Conservation (phyloP, 2,888 invertebrate species). For the Pantelozetes paolii region DNA sequence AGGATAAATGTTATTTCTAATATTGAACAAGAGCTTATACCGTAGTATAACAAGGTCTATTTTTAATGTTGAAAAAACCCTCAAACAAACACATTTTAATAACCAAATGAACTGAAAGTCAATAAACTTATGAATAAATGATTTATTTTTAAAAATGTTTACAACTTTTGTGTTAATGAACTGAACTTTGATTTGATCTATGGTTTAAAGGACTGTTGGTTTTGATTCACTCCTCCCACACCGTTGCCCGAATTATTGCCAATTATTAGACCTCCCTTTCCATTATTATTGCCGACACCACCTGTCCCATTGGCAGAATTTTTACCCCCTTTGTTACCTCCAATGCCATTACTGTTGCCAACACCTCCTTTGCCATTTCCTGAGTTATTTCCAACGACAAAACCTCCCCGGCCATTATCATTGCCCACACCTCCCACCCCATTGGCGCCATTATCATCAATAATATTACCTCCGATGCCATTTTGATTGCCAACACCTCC, state of each 20-base stretch:
- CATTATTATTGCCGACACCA: conserved; percentile 5
- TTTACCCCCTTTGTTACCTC: conserved; percentile 11
- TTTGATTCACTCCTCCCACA: neutral
- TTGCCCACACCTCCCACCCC: neutral
- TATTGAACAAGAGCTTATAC: no score
- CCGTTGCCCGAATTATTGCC: neutral
- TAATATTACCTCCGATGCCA: conserved; percentile 4
- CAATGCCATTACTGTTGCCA: neutral
- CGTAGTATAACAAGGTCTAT: no score
- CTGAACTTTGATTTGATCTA: no score
- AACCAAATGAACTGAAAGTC: neutral
- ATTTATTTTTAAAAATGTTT: neutral
- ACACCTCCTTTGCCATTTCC: conserved; percentile 5
- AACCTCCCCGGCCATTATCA: neutral
- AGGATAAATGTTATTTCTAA: no score
- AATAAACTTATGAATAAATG: neutral
- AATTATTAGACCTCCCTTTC: neutral
- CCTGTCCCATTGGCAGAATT: conserved; percentile 8
- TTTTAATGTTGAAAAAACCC: no score
- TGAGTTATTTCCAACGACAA: neutral
- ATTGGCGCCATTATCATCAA: neutral
- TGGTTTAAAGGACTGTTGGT: no score
- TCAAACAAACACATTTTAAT: neutral
- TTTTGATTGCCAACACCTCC: neutral
- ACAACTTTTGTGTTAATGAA: neutral